A percentile compares a stretch with the other conserved stretches of the same genome.
Evolutionary conservation across 2,888 invertebrate species (phyloP).

Genomic region (Orchesellides sinensis): DNA sequence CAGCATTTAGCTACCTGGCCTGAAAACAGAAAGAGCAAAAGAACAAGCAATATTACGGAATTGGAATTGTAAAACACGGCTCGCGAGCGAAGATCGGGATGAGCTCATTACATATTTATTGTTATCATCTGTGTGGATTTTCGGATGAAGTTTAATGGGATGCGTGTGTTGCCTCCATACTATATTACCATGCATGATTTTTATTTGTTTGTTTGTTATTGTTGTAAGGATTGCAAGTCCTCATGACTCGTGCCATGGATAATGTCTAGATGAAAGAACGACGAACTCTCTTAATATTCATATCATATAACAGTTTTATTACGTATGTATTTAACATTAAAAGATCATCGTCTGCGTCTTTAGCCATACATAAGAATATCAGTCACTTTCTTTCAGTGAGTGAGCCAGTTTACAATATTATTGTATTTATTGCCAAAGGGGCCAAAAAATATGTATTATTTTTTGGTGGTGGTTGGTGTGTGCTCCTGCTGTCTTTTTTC

Average conservation of each 20-base stretch:
- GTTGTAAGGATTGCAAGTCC: conserved; percentile 16
- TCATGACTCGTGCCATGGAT: conserved; percentile 57
- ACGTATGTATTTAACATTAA: not conserved
- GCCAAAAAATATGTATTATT: conserved; percentile 22
- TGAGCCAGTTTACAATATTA: not conserved
- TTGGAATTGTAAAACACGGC: not conserved
- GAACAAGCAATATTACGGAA: not conserved
- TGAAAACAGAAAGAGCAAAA: no score
- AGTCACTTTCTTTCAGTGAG: no score
- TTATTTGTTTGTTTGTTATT: no score
- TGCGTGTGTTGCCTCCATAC: conserved; percentile 22
- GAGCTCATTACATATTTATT: conserved; percentile 54
- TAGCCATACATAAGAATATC: no score
- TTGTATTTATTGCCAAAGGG: conserved; percentile 35
- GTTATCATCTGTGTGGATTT: conserved; percentile 35
- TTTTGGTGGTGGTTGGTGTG: conserved; percentile 39
- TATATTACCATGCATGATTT: no score
- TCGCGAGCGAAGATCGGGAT: not conserved
- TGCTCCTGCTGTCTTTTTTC: conserved; percentile 54
- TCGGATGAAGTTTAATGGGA: conserved; percentile 52
- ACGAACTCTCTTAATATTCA: not conserved
- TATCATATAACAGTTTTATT: conserved; percentile 3
- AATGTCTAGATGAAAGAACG: not conserved
- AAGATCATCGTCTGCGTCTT: not conserved
- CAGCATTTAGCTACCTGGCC: no score